These are phyloP conservation scores for Anoplopoma fimbria DNA, from an alignment of 2,113 vertebrate species.

Conservation along the genomic window DNA sequence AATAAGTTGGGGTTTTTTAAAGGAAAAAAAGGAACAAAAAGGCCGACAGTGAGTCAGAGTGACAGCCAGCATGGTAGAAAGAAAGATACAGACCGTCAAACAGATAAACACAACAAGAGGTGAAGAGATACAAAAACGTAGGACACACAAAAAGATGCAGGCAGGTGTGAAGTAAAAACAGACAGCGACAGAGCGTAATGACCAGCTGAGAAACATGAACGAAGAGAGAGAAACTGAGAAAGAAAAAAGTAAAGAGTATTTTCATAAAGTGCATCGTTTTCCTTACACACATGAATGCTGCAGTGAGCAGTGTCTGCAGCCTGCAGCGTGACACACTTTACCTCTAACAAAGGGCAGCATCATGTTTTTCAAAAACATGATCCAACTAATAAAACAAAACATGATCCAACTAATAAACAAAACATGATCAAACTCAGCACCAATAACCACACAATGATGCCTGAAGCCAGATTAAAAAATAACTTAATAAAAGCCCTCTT, in stretches of 20 bases:
- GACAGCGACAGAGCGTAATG: neutral
- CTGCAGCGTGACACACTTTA: neutral
- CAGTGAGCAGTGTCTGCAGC: constrained; percentile 3
- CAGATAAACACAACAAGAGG: constrained; percentile 4
- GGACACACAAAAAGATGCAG: neutral
- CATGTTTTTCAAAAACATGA: too few species aligned
- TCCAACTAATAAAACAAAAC: constrained; percentile 27
- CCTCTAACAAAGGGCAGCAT: neutral
- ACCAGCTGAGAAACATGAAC: neutral
- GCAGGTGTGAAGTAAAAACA: neutral
- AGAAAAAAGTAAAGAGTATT: neutral
- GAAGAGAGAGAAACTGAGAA: neutral
- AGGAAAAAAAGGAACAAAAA: neutral
- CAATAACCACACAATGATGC: neutral
- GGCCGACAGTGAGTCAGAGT: constrained; percentile 12
- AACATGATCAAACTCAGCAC: neutral
- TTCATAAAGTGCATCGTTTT: constrained; percentile 22
- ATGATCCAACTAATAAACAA: constrained; percentile 5
- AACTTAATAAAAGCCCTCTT: constrained; percentile 4
- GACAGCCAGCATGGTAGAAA: constrained; percentile 3
- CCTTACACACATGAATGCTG: constrained; percentile 5
- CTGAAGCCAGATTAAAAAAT: constrained; percentile 1
- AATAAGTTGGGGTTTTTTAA: neutral
- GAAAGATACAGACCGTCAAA: neutral
- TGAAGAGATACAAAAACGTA: constrained; percentile 29